Conservation (phyloP, 2,113 vertebrate genomes). For the Silurus meridionalis region DNA sequence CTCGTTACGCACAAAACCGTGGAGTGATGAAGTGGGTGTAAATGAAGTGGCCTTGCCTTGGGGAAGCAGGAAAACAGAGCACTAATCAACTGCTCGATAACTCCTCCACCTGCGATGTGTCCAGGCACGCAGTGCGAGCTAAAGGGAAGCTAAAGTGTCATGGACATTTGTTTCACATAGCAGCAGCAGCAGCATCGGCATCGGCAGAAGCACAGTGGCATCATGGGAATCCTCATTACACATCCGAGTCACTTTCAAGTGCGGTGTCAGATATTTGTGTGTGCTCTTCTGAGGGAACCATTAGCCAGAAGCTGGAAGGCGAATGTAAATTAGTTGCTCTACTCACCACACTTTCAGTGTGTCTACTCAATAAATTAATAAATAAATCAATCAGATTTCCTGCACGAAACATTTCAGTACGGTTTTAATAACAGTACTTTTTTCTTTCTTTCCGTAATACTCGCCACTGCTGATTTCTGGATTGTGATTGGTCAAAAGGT, state of each 20-base stretch:
- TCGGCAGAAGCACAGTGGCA: neutral
- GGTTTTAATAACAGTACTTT: too few relatives aligned
- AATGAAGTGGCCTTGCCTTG: conserved; percentile 42
- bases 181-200: neutral
- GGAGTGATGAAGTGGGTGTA: conserved; percentile 43
- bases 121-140: neutral
- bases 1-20: conserved; percentile 26
- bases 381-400: too few relatives aligned
- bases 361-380: neutral
- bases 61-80: conserved; percentile 43
- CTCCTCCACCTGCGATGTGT: conserved; percentile 30
- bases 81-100: conserved; percentile 48
- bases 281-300: neutral
- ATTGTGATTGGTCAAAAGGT: neutral
- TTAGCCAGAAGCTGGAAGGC: conserved; percentile 30
- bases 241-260: conserved; percentile 10
- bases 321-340: conserved; percentile 30
- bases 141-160: neutral
- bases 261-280: neutral
- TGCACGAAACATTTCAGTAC: neutral
- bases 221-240: conserved; percentile 20
- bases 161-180: conserved; percentile 30
- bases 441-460: too few relatives aligned
- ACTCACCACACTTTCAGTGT: neutral
- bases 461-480: neutral